Conservation (phyloP, 1,140 invertebrate genomes). For the Leptopilina clavipes region DNA sequence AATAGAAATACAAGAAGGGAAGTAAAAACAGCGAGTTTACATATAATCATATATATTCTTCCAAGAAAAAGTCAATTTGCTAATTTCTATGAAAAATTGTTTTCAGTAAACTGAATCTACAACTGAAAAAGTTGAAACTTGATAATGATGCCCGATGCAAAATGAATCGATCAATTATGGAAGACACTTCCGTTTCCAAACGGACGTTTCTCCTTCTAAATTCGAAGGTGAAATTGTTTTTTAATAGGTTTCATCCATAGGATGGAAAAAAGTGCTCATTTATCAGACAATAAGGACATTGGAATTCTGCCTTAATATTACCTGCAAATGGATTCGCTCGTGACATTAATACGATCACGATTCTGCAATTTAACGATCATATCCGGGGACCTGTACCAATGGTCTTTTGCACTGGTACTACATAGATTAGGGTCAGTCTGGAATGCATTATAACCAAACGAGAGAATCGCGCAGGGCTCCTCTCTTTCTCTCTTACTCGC, state of each 20-base stretch:
- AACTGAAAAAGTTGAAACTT: no score
- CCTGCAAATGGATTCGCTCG: constrained; percentile 31
- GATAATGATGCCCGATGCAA: no score
- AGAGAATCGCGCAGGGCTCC: constrained; percentile 46
- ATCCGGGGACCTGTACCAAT: constrained; percentile 29
- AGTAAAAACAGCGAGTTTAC: not conserved
- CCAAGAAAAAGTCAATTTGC: no score
- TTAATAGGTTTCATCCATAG: not conserved
- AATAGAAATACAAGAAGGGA: not conserved
- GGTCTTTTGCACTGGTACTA: constrained; percentile 26
- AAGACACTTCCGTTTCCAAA: no score
- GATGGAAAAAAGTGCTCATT: not conserved
- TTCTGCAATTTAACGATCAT: constrained; percentile 33
- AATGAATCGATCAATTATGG: no score
- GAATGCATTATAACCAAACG: constrained; percentile 40
- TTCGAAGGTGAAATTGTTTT: not conserved
- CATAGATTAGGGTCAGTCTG: constrained; percentile 32
- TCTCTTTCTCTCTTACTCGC: not conserved
- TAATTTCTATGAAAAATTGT: no score
- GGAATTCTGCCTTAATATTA: constrained; percentile 17
- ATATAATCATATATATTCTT: not conserved
- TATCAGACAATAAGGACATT: constrained; percentile 15
- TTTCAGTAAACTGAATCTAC: no score
- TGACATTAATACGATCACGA: constrained; percentile 32
- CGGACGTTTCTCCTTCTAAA: no score